Percentiles rank a stretch among this genome's conserved stretches.
phyloP scores from a whole-genome alignment of 2,797 vertebrate genomes.

The Tiaroga cobitis region DNA sequence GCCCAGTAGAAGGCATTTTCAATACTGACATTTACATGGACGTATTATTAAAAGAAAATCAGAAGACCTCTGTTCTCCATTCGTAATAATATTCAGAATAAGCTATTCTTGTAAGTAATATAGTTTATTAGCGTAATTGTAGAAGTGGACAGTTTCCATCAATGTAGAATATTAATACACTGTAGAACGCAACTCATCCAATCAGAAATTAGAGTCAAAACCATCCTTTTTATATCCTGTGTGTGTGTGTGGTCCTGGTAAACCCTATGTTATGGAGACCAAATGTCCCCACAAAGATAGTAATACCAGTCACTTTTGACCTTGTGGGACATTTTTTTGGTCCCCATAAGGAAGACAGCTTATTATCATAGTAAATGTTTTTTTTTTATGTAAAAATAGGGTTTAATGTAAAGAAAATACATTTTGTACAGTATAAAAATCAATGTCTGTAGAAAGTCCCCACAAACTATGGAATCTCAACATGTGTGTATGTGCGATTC shows the following conservation, averaged over 20 bases:
- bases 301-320: not conserved
- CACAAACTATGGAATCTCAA: not conserved
- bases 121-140: not conserved
- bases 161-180: not conserved
- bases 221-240: not conserved
- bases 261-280: not conserved
- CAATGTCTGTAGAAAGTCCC: not conserved
- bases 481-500: not conserved
- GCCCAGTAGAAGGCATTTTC: not conserved
- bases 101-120: not conserved
- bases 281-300: not conserved
- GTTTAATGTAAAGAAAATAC: not conserved
- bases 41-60: not conserved
- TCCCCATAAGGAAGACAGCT: not conserved
- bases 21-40: not conserved
- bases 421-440: not conserved
- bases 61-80: not conserved
- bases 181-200: not conserved
- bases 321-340: not conserved
- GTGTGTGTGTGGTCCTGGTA: not conserved
- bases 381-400: not conserved
- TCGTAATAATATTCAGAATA: not conserved
- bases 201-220: not conserved
- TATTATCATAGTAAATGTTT: not conserved
- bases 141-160: not conserved